Base-by-base conservation (phyloP, 1,140 invertebrate genomes). In the Watersipora subatra region DNA sequence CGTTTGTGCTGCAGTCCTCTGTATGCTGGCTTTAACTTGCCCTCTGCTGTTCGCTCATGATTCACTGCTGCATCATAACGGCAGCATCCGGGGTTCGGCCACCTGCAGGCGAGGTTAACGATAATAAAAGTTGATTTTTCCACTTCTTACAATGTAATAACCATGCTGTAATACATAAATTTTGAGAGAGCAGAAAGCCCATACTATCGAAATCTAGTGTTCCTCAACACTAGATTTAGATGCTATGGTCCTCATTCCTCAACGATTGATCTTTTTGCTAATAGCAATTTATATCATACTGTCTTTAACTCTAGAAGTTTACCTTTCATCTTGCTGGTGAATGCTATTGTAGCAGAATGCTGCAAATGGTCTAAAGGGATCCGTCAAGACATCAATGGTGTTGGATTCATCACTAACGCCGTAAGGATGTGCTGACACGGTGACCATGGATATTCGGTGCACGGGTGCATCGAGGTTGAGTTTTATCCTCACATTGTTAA, bases 321-420 rank as follows among this genome's bases (percentile, higher is more conserved):
- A 57, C 59, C 28, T 61, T 57, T 7, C 12, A 19, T 22, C 20
- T 61, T 27, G 19, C 19, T 24, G 29, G 15, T 15, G 19, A 25
- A 66, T 27, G 7, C 19, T 46, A 12, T 66, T 7, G 22, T 28
- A 25, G 22, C 22, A 28, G 22, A 59, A 59, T 7, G 68, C 76
- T 7, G 73, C 68, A 68, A 79, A 79, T 2, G 77, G 78, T 57
- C 72, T 69, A 71, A 80, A 79, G 34, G 73, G 73, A 59, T 75
- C 73, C 2, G 78, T 72, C 0, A 78, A 66, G 19, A 80, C 67
- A 63, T 81, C 78, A 24, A 80, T 73, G 3, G 66, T 63, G 66
- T 76, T 80, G n/a, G 78, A 80, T 63, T 76, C 73, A 25, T 70
- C 72, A 67, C 76, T 78, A 25, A 70, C 68, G 29, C 73, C 73